A percentile compares a stretch with the other conserved stretches of the same genome.
phyloP scores from a whole-genome alignment of 2,888 invertebrate species.

The Oeneis ivallda region DNA sequence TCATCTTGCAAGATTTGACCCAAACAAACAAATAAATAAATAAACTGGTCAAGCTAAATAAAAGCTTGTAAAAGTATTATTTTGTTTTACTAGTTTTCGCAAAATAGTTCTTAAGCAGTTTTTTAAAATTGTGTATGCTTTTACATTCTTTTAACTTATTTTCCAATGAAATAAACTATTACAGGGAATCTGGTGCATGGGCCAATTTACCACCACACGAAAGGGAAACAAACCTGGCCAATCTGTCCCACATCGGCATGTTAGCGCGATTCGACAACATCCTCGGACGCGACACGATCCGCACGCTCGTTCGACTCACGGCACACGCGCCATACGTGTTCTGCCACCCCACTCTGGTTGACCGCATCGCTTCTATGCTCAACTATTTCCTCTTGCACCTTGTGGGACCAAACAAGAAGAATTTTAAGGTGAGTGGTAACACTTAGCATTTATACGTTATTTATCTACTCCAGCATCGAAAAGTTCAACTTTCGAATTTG shows the following conservation, averaged over 20 bases:
- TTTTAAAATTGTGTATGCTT: no score
- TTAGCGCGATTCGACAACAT: conserved; percentile 96
- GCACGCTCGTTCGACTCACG: conserved; percentile 89
- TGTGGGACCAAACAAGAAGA: conserved; percentile 95
- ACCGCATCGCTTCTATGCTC: conserved; percentile 96
- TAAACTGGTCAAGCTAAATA: no score
- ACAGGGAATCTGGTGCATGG: conserved; percentile 89
- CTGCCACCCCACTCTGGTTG: conserved; percentile 94
- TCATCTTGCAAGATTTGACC: no score
- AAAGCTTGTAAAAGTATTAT: no score
- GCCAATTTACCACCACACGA: conserved; percentile 85
- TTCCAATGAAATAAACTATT: not conserved
- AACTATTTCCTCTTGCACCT: conserved; percentile 95
- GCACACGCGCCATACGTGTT: conserved; percentile 89
- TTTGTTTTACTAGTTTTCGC: no score
- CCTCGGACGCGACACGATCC: conserved; percentile 93
- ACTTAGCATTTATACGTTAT: no score
- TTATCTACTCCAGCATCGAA: no score
- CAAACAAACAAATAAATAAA: no score
- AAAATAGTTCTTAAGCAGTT: no score
- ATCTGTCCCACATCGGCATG: conserved; percentile 89
- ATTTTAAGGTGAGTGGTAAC: conserved; percentile 87
- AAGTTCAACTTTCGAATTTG: no score
- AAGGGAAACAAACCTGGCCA: conserved; percentile 86
- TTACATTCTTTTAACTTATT: no score